Base-by-base conservation (phyloP, 2,113 vertebrate species). In the Callithrix jacchus region DNA sequence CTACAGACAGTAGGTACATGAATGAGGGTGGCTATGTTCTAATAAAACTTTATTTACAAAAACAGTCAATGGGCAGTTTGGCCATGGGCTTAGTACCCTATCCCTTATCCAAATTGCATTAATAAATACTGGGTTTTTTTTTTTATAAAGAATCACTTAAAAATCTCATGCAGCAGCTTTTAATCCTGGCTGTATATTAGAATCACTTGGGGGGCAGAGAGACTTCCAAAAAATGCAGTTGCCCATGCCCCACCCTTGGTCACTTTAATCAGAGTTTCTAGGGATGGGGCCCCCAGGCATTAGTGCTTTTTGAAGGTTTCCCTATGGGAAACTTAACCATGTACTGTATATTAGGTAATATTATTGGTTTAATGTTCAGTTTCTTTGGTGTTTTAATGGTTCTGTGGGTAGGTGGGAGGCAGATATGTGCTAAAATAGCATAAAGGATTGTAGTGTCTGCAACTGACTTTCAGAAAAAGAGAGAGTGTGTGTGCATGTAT, bases 401-500 rank as follows among this genome's bases (percentile, higher is more conserved):
- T 84, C 68, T 83, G 4, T 73, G 37, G 32, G 13, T 68, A 89
- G 18, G 14, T 71, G 27, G 35, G 47, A 42, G 52, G n/a, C 21
- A 37, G 45, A 2, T 56, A 68, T 27, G 3, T 66, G 47, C 71
- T 79, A 85, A 47, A 68, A 47, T 25, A 87, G 8, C 8, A 1
- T 49, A 25, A 90, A 42, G 52, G n/a, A 52, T 56, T 30, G 20
- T 42, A 52, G 13, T 81, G 21, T 71, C 83, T 80, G 88, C 35
- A 79, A 13, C 73, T 40, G 71, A 61, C 70, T 49, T 80, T 86
- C 20, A 71, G 7, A 70, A 58, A 58, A 30, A 64, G 13, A 76
- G 52, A 32, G 16, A 1, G 10, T 14, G 0, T 23, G 17, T 14
- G 8, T 37, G 25, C 4, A 3, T 56, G n/a, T 18, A 2, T 14